These are phyloP conservation scores for Allobates femoralis DNA, from an alignment of 2,797 vertebrate species.

Conservation along the genomic window DNA sequence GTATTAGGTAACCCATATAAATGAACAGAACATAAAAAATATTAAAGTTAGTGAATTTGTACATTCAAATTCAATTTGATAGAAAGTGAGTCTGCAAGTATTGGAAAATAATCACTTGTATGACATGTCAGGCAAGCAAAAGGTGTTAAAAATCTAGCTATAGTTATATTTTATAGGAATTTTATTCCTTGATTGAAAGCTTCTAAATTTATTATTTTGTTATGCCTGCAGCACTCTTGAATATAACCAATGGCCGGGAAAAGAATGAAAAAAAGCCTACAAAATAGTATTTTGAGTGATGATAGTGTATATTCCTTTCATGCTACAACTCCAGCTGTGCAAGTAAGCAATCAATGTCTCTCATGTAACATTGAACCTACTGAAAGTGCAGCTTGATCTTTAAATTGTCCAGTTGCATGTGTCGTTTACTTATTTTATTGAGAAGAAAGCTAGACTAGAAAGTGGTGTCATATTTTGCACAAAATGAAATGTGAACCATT, in stretches of 20 bases:
- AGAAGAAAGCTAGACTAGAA: slow-evolving; percentile 18
- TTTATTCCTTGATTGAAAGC: background rate
- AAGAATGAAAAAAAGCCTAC: background rate
- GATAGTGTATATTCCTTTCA: slow-evolving; percentile 16
- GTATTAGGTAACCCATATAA: no score
- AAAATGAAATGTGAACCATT: slow-evolving; percentile 45
- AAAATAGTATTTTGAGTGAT: background rate
- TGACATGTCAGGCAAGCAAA: no score
- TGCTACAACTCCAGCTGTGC: slow-evolving; percentile 1
- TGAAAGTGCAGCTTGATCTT: slow-evolving; percentile 29
- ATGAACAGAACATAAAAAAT: no score
- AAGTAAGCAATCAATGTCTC: slow-evolving; percentile 32
- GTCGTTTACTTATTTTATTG: slow-evolving; percentile 30
- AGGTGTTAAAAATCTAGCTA: no score
- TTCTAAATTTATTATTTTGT: background rate
- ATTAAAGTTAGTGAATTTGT: no score
- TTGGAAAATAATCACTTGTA: no score
- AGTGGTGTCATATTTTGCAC: slow-evolving; percentile 40
- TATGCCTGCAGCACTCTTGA: background rate
- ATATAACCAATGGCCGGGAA: background rate
- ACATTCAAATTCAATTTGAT: no score
- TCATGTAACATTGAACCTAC: slow-evolving; percentile 16
- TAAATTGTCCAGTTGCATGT: slow-evolving; percentile 24
- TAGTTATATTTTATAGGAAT: background rate
- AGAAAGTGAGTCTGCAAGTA: no score